phyloP scores from a whole-genome alignment of 2,797 vertebrate genomes.

The Luscinia megarhynchos region DNA sequence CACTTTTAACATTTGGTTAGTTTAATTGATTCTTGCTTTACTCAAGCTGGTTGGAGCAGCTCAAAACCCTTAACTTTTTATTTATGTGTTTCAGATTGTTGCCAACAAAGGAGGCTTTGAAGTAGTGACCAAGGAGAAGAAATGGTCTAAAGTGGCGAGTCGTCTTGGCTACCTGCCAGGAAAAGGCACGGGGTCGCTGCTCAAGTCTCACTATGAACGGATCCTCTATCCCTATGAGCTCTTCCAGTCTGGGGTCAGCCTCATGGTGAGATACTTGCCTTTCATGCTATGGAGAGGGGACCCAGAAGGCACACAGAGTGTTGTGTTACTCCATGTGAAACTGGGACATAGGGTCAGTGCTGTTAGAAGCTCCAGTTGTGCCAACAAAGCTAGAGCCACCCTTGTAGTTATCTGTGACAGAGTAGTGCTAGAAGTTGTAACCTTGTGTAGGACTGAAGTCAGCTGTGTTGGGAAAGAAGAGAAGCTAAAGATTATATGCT shows the following conservation, averaged over 20 bases:
- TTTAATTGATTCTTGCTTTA: not conserved
- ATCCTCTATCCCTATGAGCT: conserved; percentile 98
- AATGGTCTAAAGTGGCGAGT: conserved; percentile 93
- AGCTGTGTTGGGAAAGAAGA: not conserved
- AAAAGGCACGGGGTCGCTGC: conserved; percentile 89
- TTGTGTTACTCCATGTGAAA: not conserved
- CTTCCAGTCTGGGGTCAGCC: conserved; percentile 94
- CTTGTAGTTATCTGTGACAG: not conserved
- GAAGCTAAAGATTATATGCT: not conserved
- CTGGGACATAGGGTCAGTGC: not conserved
- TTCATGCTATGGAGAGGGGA: not conserved
- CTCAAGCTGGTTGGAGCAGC: not conserved
- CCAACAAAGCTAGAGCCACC: not conserved
- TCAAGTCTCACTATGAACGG: conserved; percentile 94
- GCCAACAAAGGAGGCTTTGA: conserved; percentile 96
- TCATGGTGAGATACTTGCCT: conserved; percentile 79
- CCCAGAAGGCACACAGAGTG: not conserved
- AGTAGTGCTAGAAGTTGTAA: not conserved
- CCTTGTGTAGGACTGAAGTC: not conserved
- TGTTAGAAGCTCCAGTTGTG: not conserved
- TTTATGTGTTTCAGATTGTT: conserved; percentile 84
- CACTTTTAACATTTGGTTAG: not conserved
- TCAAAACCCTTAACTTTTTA: not conserved
- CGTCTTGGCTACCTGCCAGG: conserved; percentile 94
- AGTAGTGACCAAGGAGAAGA: conserved; percentile 92